A percentile compares a stretch with the other conserved stretches of the same genome.
phyloP scores from a whole-genome alignment of 2,888 invertebrate genomes.

The Strigamia maritima region DNA sequence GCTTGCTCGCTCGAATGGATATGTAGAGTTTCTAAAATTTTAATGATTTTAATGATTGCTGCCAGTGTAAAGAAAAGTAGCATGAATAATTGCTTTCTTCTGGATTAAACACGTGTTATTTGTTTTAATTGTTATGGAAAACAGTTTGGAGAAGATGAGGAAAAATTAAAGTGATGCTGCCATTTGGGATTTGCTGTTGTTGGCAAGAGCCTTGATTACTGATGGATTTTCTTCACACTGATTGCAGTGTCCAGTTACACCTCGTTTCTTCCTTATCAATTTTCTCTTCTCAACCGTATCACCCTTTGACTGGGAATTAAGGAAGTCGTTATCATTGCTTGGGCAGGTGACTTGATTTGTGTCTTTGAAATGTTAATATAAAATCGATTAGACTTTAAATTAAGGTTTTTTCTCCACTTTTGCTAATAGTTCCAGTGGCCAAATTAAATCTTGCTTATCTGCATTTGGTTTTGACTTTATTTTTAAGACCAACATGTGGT shows the following conservation, averaged over 20 bases:
- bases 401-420: not conserved
- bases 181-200: not conserved
- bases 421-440: no score
- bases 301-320: conserved; percentile 31
- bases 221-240: conserved; percentile 9
- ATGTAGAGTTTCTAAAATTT: not conserved
- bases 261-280: conserved; percentile 34
- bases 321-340: conserved; percentile 26
- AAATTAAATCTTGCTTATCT: no score
- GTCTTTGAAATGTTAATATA: conserved; percentile 25
- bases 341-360: conserved; percentile 25
- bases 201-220: not conserved
- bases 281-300: conserved; percentile 1
- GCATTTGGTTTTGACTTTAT: no score
- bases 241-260: conserved; percentile 34
- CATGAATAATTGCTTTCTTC: conserved; percentile 1
- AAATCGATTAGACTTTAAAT: conserved; percentile 2
- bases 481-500: no score
- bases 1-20: not conserved
- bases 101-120: not conserved
- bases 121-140: not conserved
- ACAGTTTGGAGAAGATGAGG: not conserved
- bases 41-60: not conserved
- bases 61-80: not conserved
- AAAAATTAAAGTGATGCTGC: not conserved